Base-by-base conservation (phyloP, 2,888 invertebrate species). In the Chalcosyrphus nemorum region DNA sequence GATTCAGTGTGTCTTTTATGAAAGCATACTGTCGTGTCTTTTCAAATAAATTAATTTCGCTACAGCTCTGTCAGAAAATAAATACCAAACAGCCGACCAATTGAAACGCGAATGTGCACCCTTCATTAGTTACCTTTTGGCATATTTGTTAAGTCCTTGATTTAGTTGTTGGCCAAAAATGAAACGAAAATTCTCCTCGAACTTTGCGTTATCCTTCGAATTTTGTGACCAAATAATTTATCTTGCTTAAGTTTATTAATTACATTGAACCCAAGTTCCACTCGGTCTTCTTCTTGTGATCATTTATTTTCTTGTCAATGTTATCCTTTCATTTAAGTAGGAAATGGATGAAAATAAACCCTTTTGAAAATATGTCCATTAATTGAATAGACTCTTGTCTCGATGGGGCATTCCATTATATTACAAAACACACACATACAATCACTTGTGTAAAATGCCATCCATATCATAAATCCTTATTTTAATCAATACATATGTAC, bases 231-330 rank as follows among this genome's bases (percentile, higher is more conserved):
- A 35, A 66, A 59, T 57, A 38, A 77, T 77, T 70, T 56, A 77
- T 70, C 68, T 77, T 70, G 61, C 54, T 68, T 54, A 54, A 43
- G 43, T 70, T 77, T 61, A 77, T 77, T 70, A 77, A 77, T 77
- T 77, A 61, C 54, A 56, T 38, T 45, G 61, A 70, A 70, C 52
- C 17, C 19, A 24, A 66, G 52, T 35, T 43, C 17, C 15, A 38
- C 32, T n/a, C 29, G 2, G 24, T 2, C 24, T 24, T 24, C 3
- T 38, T n/a, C 7, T 24, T n/a, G 35, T 17, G 38, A 61, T 70
- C 45, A 77, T 70, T 70, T 70, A 70, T 70, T 45, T 61, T 17
- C 61, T 56, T 77, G 68, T 70, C 68, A 70, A 61, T 77, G 61
- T 63, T 54, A 56, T 77, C 47, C 45, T 47, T 52, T 52, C 35